Conservation (phyloP, 2,113 vertebrate genomes). For the Eretmochelys imbricata region DNA sequence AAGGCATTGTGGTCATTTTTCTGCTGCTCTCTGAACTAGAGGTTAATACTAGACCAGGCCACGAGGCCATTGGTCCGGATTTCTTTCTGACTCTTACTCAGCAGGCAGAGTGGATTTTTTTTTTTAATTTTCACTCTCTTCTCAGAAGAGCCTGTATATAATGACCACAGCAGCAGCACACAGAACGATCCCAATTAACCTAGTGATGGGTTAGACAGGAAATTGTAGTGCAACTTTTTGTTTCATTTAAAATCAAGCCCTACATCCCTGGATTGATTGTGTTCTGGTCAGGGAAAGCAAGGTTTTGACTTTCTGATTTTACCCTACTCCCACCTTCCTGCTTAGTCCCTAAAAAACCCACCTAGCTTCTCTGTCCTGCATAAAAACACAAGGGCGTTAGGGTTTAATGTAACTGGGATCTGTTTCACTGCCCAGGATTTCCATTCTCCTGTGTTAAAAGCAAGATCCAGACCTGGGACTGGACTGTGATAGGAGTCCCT, state of each 20-base stretch:
- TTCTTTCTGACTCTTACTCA: background rate
- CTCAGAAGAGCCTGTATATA: background rate
- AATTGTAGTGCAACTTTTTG: accelerated
- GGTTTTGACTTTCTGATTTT: background rate
- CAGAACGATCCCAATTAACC: background rate
- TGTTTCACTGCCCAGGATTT: background rate
- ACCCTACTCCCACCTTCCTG: background rate
- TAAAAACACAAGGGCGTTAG: background rate
- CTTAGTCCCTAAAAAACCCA: background rate
- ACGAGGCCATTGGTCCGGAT: background rate
- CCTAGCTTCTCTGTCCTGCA: background rate
- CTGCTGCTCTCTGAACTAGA: background rate
- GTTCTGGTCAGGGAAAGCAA: background rate
- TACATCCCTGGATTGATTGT: background rate
- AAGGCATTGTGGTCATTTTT: background rate
- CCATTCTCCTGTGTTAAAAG: background rate
- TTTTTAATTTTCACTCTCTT: background rate
- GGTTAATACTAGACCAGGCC: background rate
- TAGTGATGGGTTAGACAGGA: background rate
- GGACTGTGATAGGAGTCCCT: background rate
- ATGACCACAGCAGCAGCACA: background rate
- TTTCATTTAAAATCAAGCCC: background rate
- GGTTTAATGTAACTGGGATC: background rate
- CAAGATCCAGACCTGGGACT: background rate
- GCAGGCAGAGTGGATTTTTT: background rate